Evolutionary conservation across 2,797 vertebrate genomes (phyloP).

Genomic region (Notamacropus eugenii): DNA sequence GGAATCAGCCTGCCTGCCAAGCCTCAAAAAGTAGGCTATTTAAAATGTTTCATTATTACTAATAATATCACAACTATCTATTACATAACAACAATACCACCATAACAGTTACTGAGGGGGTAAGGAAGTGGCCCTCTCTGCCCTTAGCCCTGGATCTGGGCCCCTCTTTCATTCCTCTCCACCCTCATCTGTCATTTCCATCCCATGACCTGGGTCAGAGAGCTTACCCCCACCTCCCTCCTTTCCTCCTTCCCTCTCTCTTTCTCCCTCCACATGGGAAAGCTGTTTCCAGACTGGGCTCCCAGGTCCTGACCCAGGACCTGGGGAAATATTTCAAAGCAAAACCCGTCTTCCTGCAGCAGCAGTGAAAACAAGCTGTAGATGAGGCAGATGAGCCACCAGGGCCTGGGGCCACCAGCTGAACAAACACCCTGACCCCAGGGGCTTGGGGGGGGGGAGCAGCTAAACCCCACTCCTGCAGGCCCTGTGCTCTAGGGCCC

Average conservation of each 20-base stretch:
- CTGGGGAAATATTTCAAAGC: conserved; percentile 33
- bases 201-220: background rate
- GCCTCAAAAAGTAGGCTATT: background rate
- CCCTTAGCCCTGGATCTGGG: no score
- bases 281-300: background rate
- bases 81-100: background rate
- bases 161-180: background rate
- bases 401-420: conserved; percentile 16
- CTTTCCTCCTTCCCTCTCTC: background rate
- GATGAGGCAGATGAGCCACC: background rate
- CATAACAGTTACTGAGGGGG: background rate
- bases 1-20: background rate
- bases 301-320: background rate
- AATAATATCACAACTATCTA: background rate
- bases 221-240: background rate
- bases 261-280: background rate
- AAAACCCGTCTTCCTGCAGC: background rate
- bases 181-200: background rate
- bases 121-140: background rate
- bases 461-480: background rate
- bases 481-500: background rate
- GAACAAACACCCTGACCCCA: conserved; percentile 47
- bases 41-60: background rate
- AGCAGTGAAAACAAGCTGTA: conserved; percentile 13
- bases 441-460: background rate